Conservation (phyloP, 2,113 vertebrate species). For the Bostrychus sinensis region DNA sequence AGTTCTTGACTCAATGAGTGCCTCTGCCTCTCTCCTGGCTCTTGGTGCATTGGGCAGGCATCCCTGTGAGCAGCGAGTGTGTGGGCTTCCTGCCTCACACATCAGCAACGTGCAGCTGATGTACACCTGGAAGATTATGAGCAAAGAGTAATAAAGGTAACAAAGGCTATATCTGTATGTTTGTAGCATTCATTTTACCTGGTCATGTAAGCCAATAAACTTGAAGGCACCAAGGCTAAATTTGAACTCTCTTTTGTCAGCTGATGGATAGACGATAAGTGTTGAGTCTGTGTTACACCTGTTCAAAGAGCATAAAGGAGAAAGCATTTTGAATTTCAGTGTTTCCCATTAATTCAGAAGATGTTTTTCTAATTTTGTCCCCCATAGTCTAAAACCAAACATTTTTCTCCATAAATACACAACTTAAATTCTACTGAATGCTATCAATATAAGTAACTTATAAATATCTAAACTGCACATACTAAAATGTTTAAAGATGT, state of each 20-base stretch:
- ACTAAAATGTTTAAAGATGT: too few species aligned
- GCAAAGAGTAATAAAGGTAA: too few species aligned
- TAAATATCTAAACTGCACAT: too few species aligned
- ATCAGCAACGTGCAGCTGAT: conserved; percentile 71
- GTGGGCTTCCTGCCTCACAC: conserved; percentile 60
- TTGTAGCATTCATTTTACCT: conserved; percentile 67
- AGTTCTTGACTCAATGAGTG: conserved; percentile 49
- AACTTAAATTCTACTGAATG: too few species aligned
- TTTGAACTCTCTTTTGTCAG: conserved; percentile 37
- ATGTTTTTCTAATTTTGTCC: too few species aligned
- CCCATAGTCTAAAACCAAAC: too few species aligned
- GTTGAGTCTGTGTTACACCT: conserved; percentile 72
- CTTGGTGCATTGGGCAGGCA: conserved; percentile 37
- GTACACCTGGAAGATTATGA: conserved; percentile 69
- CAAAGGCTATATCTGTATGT: too few species aligned
- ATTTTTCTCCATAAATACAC: too few species aligned
- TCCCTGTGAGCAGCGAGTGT: conserved; percentile 68
- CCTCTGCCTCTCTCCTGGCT: conserved; percentile 55
- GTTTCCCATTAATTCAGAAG: too few species aligned
- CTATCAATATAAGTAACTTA: too few species aligned
- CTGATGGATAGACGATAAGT: conserved; percentile 19
- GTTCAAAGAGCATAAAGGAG: not conserved
- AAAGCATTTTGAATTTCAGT: too few species aligned
- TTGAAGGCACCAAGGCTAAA: conserved; percentile 78
- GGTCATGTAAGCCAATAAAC: conserved; percentile 74